Base-by-base conservation (phyloP, 2,113 vertebrate genomes). In the Aphelocoma coerulescens region DNA sequence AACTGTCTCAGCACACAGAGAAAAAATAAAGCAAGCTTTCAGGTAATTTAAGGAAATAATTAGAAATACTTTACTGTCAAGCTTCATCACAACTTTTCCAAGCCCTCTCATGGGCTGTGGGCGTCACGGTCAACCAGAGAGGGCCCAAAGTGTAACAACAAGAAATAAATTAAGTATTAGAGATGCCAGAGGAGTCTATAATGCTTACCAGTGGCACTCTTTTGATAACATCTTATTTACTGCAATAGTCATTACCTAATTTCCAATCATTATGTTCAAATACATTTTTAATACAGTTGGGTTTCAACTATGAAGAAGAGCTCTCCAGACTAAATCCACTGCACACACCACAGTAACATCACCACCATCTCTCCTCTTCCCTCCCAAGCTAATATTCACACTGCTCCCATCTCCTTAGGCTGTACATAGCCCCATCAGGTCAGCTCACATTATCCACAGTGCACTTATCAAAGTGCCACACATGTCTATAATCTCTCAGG, bases 11-110 rank as follows among this genome's bases (percentile, higher is more conserved):
- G 33, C 32, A 21, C 9, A 8, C 10, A 28, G 24, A 24, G 39
- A 5, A 55, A 59, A 73, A 76, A 37, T 5, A 30, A 44, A 61
- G 4, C 3, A 18, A 69, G 52, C 3, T 74, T 88, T 55, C 12
- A 54, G 16, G 21, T 58, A 51, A 24, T 8, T 88, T 80, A 66
- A 63, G 66, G 66, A 91, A 89, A 89, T 75, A 65, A n/a, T 58
- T 74, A 82, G 44, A 66, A 55, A 98, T 98, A 98, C 98, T 98
- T 99, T 98, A 46, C 96, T 98, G 86, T 99, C 98, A 20, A 98
- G 92, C 73, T 98, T 98, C 28, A 99, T 95, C 65, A 98, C 84
- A 93, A 98, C 98, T 83, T 98, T 99, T 96, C 97, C 97, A 46
- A 99, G 96, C 74, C 98, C 97, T 84, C 97, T 97, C 83, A 98